Conservation (phyloP, 2,888 invertebrate genomes). For the Thera obeliscata region DNA sequence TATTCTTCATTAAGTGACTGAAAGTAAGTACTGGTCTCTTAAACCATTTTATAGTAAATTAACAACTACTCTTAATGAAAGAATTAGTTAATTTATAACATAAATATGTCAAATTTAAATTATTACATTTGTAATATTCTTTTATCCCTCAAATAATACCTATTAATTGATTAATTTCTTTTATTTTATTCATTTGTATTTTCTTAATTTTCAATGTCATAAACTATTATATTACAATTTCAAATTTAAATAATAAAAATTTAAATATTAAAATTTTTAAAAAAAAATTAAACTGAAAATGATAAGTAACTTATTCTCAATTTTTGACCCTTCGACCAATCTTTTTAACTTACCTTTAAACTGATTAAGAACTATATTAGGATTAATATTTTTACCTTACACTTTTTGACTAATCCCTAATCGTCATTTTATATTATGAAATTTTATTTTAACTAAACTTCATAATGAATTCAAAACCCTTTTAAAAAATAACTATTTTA, state of each 20-base stretch:
- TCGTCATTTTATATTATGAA: slow-evolving; percentile 79
- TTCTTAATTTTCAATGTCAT: slow-evolving; percentile 80
- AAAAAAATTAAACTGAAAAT: slow-evolving; percentile 81
- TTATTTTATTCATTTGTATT: slow-evolving; percentile 66
- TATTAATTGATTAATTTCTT: slow-evolving; percentile 81
- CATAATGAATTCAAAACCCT: slow-evolving; percentile 86
- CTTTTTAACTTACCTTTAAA: slow-evolving; percentile 82
- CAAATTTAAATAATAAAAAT: slow-evolving; percentile 53
- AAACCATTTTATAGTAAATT: slow-evolving; percentile 87
- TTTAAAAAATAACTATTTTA: slow-evolving; percentile 69
- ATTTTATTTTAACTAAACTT: slow-evolving; percentile 71
- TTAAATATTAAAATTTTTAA: slow-evolving; percentile 52
- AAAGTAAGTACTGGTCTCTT: slow-evolving; percentile 89
- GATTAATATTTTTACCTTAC: slow-evolving; percentile 78
- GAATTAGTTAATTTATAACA: slow-evolving; percentile 83
- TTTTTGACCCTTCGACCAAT: slow-evolving; percentile 86
- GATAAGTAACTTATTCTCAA: slow-evolving; percentile 88
- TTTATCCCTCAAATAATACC: slow-evolving; percentile 89
- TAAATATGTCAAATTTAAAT: slow-evolving; percentile 88
- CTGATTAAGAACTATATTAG: slow-evolving; percentile 84
- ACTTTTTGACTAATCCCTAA: slow-evolving; percentile 83
- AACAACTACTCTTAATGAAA: slow-evolving; percentile 86
- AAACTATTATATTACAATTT: slow-evolving; percentile 77
- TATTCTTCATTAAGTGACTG: slow-evolving; percentile 86
- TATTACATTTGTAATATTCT: slow-evolving; percentile 84